These are phyloP conservation scores for Nasonia oneida DNA, from an alignment of 2,888 invertebrate genomes.

Conservation along the genomic window DNA sequence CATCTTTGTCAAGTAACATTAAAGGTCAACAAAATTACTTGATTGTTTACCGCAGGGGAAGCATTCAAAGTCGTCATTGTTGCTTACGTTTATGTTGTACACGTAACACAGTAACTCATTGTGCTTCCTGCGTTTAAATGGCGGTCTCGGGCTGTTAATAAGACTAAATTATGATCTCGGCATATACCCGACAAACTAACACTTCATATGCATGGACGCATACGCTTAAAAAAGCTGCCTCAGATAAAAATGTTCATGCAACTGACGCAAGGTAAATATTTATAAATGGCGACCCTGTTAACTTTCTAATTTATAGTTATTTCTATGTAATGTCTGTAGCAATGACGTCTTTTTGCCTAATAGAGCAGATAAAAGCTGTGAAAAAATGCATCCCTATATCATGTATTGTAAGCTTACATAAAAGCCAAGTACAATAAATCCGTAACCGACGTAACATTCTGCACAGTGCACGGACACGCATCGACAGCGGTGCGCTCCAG, in stretches of 20 bases:
- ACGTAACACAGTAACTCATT: constrained; percentile 3
- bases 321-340: background rate
- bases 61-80: background rate
- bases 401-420: background rate
- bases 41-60: background rate
- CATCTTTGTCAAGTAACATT: background rate
- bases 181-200: background rate
- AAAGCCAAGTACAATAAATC: no score
- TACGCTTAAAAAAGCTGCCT: background rate
- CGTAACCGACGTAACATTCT: no score
- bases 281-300: background rate
- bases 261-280: background rate
- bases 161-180: background rate
- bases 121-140: background rate
- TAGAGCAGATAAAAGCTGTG: background rate
- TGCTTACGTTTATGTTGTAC: background rate
- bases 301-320: background rate
- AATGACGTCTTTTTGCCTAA: background rate
- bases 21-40: background rate
- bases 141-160: constrained; percentile 8
- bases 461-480: background rate
- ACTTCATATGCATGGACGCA: background rate
- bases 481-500: background rate
- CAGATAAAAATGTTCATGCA: background rate
- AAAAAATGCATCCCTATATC: background rate